Evolutionary conservation across 2,113 vertebrate genomes (phyloP).

Genomic region (Malurus alboscapulatus): DNA sequence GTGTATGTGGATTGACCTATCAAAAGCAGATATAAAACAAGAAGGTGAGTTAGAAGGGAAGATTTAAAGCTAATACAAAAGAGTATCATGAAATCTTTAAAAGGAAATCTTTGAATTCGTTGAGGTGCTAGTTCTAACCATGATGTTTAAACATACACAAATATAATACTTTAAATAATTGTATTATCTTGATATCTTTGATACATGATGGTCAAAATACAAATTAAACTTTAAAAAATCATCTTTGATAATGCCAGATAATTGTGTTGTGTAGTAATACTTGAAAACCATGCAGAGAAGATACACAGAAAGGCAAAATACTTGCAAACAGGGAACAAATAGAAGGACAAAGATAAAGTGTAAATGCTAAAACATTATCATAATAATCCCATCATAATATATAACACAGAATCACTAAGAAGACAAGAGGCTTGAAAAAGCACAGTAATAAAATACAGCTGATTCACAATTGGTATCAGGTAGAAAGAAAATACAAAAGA

Average conservation of each 20-base stretch:
- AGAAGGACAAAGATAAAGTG: not conserved
- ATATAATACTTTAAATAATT: not conserved
- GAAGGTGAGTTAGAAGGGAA: not conserved
- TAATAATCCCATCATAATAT: constrained; percentile 15
- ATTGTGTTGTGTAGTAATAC: not conserved
- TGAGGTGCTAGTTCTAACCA: not conserved
- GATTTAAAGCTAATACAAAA: not conserved
- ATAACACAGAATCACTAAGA: not conserved
- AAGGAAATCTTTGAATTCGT: not conserved
- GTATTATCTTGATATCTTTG: not conserved
- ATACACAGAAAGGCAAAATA: not conserved
- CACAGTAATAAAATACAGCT: not conserved
- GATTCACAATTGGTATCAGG: not conserved
- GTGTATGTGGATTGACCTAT: not conserved
- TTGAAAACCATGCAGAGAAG: not conserved
- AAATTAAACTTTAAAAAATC: not conserved
- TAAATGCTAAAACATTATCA: not conserved
- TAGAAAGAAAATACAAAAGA: not conserved
- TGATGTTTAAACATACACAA: not conserved
- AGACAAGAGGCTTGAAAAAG: not conserved
- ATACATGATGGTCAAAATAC: not conserved
- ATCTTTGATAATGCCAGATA: not conserved
- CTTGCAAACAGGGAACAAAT: not conserved
- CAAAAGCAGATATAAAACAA: not conserved
- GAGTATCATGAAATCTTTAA: not conserved